phyloP scores from a whole-genome alignment of 2,113 vertebrate species.

The Psophia crepitans region DNA sequence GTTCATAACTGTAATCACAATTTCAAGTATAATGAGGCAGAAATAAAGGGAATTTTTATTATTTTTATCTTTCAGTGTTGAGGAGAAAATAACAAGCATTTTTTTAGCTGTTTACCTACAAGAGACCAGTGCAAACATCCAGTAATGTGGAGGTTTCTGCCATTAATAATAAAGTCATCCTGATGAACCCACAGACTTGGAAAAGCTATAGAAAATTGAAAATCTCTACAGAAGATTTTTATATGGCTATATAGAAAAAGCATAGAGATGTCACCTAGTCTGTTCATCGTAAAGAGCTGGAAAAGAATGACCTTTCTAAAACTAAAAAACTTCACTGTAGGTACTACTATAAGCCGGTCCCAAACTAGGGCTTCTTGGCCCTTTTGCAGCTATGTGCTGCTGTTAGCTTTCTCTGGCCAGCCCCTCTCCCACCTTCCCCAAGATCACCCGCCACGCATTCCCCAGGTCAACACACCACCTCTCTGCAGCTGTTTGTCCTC shows the following conservation, averaged over 20 bases:
- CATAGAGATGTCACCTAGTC: background rate
- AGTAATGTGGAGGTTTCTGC: background rate
- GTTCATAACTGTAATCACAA: background rate
- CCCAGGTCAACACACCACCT: background rate
- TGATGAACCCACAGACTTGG: background rate
- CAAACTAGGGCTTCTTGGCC: background rate
- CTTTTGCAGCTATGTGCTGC: background rate
- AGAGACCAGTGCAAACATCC: background rate
- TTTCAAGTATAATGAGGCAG: constrained; percentile 35
- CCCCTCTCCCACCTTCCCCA: background rate
- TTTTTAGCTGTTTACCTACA: background rate
- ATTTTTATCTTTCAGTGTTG: background rate
- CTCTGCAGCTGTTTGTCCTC: background rate
- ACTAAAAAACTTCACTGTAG: background rate
- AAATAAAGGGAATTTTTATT: background rate
- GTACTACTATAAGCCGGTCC: background rate
- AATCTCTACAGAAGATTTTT: background rate
- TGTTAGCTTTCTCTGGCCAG: background rate
- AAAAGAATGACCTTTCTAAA: background rate
- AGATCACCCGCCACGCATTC: background rate
- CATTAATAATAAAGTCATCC: background rate
- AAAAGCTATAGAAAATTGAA: background rate
- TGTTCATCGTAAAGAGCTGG: background rate
- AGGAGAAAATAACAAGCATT: background rate
- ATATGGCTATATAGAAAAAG: background rate